phyloP scores from a whole-genome alignment of 2,888 invertebrate genomes.

The Microctonus aethiopoides region DNA sequence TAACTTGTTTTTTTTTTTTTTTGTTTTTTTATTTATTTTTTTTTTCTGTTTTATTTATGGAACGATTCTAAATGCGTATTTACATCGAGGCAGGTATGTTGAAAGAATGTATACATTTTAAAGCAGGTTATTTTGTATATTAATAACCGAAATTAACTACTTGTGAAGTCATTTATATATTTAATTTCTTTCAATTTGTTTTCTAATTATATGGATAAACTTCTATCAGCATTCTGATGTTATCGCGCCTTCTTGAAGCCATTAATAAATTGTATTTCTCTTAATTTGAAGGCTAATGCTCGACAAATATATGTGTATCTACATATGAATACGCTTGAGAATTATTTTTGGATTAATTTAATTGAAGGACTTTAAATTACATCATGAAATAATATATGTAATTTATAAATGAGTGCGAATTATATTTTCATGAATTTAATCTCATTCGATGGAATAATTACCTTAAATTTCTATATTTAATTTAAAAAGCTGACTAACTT shows the following conservation, averaged over 20 bases:
- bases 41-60: constrained; percentile 5
- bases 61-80: no score
- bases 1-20: constrained; percentile 2
- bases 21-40: neutral
- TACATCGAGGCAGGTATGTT: no score
- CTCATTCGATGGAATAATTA: neutral
- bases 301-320: neutral
- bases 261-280: neutral
- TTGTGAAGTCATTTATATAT: no score
- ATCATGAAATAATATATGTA: neutral
- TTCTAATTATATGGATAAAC: neutral
- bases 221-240: neutral
- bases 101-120: no score
- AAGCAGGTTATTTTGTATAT: no score
- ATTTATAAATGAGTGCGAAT: no score
- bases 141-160: no score
- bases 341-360: constrained; percentile 14
- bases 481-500: neutral
- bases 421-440: no score
- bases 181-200: neutral
- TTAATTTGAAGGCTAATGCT: neutral
- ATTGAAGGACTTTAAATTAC: neutral
- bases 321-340: neutral
- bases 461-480: neutral
- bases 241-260: neutral